phyloP scores from a whole-genome alignment of 2,113 vertebrate species.

The Raja brachyura region DNA sequence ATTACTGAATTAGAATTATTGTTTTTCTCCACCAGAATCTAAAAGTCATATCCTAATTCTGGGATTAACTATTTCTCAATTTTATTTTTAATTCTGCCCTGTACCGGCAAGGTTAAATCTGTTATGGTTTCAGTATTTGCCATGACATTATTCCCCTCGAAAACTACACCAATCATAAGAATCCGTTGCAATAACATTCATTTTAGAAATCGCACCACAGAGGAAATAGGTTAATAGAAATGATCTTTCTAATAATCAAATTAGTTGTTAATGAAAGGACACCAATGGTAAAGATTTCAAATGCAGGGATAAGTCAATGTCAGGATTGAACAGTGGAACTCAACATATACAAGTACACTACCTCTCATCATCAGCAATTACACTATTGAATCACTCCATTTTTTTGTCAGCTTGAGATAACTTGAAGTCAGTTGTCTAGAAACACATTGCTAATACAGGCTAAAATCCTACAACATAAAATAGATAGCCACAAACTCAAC shows the following conservation, averaged over 20 bases:
- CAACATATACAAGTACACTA: background rate
- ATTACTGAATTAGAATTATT: background rate
- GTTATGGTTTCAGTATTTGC: background rate
- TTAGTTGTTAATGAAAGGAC: background rate
- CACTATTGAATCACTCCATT: background rate
- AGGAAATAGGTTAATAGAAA: background rate
- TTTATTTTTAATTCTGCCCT: background rate
- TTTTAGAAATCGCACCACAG: background rate
- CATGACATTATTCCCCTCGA: background rate
- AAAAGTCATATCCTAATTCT: background rate
- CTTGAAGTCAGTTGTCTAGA: background rate
- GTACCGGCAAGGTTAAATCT: background rate
- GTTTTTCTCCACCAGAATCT: background rate
- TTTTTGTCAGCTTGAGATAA: background rate
- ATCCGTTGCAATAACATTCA: background rate
- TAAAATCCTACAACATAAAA: background rate
- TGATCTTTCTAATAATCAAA: background rate
- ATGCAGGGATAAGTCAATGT: background rate
- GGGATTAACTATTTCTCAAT: background rate
- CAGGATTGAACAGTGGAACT: background rate
- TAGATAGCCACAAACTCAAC: no score
- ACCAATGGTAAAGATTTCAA: background rate
- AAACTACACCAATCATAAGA: background rate
- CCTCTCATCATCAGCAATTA: background rate
- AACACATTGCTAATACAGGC: background rate